Base-by-base conservation (phyloP, 2,888 invertebrate species). In the Gnatocerus cornutus region DNA sequence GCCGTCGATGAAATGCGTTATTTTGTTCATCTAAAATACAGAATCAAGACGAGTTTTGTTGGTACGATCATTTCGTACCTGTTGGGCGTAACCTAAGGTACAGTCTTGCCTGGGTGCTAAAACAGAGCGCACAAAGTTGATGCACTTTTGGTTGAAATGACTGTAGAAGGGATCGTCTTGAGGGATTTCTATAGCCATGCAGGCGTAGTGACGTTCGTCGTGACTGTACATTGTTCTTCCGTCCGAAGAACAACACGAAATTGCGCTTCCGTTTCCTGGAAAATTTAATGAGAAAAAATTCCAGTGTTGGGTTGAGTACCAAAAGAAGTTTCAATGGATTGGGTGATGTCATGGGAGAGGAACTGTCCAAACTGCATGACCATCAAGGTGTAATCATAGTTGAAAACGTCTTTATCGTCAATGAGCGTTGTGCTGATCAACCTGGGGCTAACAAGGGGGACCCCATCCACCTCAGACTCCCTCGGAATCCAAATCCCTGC, bases 301-400 rank as follows among this genome's bases (percentile, higher is more conserved):
- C n/a, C n/a, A n/a, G n/a, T 43, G 37, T 16, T 52, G 10, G 30
- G 3, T 1, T 33, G 37, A 46, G 9, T 85, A 92, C 93, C 87
- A 80, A 90, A 89, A 71, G 89, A 90, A 33, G 90, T 89, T 43
- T 91, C 88, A 0, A 93, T 89, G 0, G 92, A 91, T 63, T 93
- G 90, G 0, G 91, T 89, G 13, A 93, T 82, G 73, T 95, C 95
- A 71, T 95, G 93, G 0, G 92, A 89, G 7, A 95, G 81, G 77
- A 94, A 93, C 80, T 95, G 93, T 0, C 93, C 92, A 84, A 93
- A 94, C 82, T 93, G 92, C 91, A 92, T 92, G 63, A 93, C 85
- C 78, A 93, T 86, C 48, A 93, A 83, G 56, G 92, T 93, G 77
- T 88, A 88, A 0, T 88, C 87, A 0, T 82, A 75, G 81, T 93